phyloP scores from a whole-genome alignment of 2,113 vertebrate genomes.

The Halichoerus grypus region DNA sequence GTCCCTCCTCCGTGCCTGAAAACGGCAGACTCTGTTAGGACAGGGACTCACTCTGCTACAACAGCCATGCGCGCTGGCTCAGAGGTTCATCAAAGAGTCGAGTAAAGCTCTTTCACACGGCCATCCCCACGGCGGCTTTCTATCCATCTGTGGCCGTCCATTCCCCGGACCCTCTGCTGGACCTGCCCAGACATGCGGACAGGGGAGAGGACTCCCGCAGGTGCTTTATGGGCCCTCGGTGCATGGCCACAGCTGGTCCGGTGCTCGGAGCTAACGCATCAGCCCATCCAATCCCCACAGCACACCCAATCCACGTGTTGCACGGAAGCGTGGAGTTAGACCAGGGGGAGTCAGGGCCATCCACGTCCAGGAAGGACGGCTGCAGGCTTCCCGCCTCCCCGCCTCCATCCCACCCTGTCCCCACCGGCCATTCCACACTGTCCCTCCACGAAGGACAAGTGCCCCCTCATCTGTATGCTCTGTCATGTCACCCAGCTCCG shows the following conservation, averaged over 20 bases:
- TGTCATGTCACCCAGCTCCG: fast-evolving
- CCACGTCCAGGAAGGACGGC: not conserved
- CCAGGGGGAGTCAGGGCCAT: not conserved
- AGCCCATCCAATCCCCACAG: fast-evolving
- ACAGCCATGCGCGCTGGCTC: fast-evolving
- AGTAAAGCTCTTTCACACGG: fast-evolving
- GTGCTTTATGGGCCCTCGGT: no score
- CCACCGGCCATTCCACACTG: fast-evolving
- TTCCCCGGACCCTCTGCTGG: fast-evolving
- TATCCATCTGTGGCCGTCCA: fast-evolving
- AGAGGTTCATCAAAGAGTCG: fast-evolving
- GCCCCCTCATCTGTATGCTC: fast-evolving
- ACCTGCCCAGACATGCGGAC: not conserved
- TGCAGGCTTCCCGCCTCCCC: fast-evolving
- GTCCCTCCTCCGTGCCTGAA: not conserved
- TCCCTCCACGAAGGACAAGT: not conserved
- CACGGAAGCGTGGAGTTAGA: fast-evolving
- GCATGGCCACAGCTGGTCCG: fast-evolving
- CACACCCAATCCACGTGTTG: fast-evolving
- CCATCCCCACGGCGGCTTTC: not conserved
- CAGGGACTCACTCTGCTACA: fast-evolving
- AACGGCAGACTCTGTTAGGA: not conserved
- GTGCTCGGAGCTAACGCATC: not conserved
- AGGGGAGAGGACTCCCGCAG: no score
- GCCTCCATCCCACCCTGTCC: not conserved